Base-by-base conservation (phyloP, 2,797 vertebrate genomes). In the Salarias fasciatus region DNA sequence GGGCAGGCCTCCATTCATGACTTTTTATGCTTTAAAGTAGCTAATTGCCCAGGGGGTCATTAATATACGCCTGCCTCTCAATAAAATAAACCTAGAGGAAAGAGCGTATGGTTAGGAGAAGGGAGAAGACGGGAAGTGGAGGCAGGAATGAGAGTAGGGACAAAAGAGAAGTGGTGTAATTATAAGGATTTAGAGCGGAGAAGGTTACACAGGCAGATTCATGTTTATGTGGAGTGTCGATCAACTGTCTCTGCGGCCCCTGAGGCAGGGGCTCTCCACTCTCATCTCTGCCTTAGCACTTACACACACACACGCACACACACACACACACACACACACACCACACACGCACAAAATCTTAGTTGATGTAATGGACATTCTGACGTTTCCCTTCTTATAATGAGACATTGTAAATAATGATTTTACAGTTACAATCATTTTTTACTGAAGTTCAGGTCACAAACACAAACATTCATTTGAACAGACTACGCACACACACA, bases 241-340 rank as follows among this genome's bases (percentile, higher is more conserved):
- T 90, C 88, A 87, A 53, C 68, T 87, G 78, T 88, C 69, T 86
- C 65, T 69, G 61, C 66, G 60, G 72, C 58, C 87, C 86, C 83
- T 82, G n/a, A 81, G 89, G 90, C 85, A 64, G 85, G 86, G 88
- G 80, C 58, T 91, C 84, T 88, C 87, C 84, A 64, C 61, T 69
- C 74, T 85, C 76, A 80, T 81, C 80, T 79, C 63, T 76, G 62
- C 63, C 72, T 83, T 83, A 84, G 77, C 86, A 84, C 75, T 40
- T 35, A 0, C 64, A 37, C 63, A 66, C 66, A 29, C 53, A 41
- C 53, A 56, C 56, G 66, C 51, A 57, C 63, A 59, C 62, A 30
- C 58, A 69, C 62, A 68, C 63, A 51, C 66, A 63, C 50, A 64
- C 40, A 59, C 24, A n/a, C n/a, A n/a, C n/a, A n/a, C n/a, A n/a